phyloP scores from a whole-genome alignment of 2,797 vertebrate genomes.

The Rhinoraja longicauda region DNA sequence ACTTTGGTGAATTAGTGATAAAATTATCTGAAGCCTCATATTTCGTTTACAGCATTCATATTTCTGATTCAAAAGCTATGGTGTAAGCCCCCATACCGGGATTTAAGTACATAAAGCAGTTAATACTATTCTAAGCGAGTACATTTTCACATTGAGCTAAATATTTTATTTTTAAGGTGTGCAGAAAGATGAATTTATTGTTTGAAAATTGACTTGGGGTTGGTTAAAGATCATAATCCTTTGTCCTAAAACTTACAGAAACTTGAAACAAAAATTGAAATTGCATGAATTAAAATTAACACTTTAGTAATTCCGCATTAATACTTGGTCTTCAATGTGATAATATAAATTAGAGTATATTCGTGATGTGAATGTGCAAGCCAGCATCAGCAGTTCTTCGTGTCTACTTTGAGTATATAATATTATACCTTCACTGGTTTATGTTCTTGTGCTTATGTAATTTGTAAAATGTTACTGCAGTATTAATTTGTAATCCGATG shows the following conservation, averaged over 20 bases:
- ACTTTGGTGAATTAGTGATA: background rate
- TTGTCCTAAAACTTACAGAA: too few relatives aligned
- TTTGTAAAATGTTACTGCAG: background rate
- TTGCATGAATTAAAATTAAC: background rate
- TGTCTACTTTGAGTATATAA: background rate
- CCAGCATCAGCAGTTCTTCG: too few relatives aligned
- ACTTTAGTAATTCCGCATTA: background rate
- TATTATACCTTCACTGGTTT: background rate
- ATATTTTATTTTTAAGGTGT: background rate
- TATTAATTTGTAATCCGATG: background rate
- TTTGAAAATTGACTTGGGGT: background rate
- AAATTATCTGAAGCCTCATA: background rate
- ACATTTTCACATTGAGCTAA: background rate
- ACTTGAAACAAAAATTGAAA: too few relatives aligned
- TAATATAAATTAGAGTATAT: background rate
- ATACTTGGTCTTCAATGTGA: background rate
- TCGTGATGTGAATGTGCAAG: too few relatives aligned
- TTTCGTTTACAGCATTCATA: background rate
- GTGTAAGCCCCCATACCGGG: background rate
- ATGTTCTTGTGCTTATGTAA: background rate
- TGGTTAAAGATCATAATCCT: conserved; percentile 4
- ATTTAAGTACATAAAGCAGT: background rate
- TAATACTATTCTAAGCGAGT: background rate
- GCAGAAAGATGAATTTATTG: background rate
- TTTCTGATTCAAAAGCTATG: background rate